phyloP scores from a whole-genome alignment of 53 echinoderm and acorn worm genomes.

The Echinometra lucunter region DNA sequence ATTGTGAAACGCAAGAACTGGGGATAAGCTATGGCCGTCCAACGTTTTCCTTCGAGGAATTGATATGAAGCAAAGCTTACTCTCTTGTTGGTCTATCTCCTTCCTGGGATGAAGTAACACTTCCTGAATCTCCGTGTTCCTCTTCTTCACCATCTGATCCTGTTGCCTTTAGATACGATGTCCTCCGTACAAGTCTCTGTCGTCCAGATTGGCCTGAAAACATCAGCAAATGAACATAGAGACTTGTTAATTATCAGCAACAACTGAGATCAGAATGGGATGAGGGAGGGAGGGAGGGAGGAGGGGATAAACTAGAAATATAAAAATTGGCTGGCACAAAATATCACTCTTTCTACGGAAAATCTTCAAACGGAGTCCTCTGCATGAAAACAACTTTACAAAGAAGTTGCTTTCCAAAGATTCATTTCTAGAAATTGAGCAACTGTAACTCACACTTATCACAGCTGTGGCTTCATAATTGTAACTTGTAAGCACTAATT shows the following conservation, averaged over 20 bases:
- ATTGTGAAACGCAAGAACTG: no score
- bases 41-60: no score
- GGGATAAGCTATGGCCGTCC: no score
- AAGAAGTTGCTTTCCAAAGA: not conserved
- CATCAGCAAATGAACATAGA: not conserved
- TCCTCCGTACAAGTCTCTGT: conserved; percentile 77
- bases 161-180: conserved; percentile 91
- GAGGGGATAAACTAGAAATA: not conserved
- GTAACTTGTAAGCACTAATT: not conserved
- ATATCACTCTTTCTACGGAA: not conserved
- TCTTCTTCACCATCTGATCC: conserved; percentile 77
- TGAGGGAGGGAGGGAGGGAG: not conserved
- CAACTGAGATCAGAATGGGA: not conserved
- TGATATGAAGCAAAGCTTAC: not conserved
- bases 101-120: conserved; percentile 58
- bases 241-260: not conserved
- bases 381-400: not conserved
- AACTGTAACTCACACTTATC: not conserved
- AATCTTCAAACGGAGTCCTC: not conserved
- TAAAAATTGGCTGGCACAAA: not conserved
- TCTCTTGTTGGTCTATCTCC: conserved; percentile 64
- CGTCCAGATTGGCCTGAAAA: conserved; percentile 42
- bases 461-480: not conserved
- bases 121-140: conserved; percentile 57
- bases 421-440: not conserved